A percentile compares a stretch with the other conserved stretches of the same genome.
Evolutionary conservation across 2,113 vertebrate genomes (phyloP).

Genomic region (Eudorcas thomsonii): DNA sequence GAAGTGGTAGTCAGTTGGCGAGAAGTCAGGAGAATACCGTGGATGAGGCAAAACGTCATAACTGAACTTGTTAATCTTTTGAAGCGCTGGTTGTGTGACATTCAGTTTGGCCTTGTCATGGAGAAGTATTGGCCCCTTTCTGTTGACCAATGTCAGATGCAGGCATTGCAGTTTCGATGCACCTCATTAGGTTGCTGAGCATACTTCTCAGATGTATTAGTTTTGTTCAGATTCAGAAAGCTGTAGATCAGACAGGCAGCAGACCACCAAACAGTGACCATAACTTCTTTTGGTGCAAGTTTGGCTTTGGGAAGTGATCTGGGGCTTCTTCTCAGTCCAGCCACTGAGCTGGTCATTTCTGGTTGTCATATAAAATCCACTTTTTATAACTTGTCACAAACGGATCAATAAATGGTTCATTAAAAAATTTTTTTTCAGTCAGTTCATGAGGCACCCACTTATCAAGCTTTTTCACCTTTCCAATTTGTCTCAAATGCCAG

Average conservation of each 20-base stretch:
- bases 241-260: background rate
- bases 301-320: background rate
- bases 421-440: background rate
- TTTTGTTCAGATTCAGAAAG: background rate
- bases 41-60: background rate
- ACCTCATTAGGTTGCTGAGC: background rate
- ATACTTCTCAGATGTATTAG: background rate
- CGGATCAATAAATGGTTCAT: background rate
- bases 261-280: background rate
- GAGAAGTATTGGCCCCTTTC: background rate
- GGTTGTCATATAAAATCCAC: background rate
- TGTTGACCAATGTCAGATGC: background rate
- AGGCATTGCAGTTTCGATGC: background rate
- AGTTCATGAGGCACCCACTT: background rate
- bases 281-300: background rate
- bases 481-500: background rate
- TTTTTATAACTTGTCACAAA: background rate
- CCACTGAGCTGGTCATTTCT: background rate
- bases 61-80: background rate
- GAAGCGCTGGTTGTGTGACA: background rate
- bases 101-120: background rate
- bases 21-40: background rate
- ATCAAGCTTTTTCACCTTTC: background rate
- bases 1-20: background rate
- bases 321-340: background rate